phyloP scores from a whole-genome alignment of 2,888 invertebrate species.

The Candidula unifasciata region DNA sequence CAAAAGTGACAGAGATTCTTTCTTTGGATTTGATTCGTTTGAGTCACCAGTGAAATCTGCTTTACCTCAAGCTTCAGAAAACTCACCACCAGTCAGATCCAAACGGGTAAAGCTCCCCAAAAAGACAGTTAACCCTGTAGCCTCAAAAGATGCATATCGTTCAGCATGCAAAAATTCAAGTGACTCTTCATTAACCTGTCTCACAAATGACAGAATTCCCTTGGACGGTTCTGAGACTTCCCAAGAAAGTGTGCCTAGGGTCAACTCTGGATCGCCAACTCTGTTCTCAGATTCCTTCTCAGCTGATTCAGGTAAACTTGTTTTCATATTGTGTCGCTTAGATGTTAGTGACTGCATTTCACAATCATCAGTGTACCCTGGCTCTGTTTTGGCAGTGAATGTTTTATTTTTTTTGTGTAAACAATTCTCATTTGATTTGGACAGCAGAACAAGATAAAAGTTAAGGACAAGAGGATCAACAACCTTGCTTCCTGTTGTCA shows the following conservation, averaged over 20 bases:
- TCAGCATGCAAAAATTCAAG: neutral
- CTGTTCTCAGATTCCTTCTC: constrained; percentile 40
- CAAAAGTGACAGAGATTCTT: constrained; percentile 10
- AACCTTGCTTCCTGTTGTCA: too few relatives aligned
- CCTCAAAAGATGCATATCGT: constrained; percentile 27
- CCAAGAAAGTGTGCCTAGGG: constrained; percentile 14
- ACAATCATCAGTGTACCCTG: too few relatives aligned
- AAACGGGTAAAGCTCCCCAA: neutral
- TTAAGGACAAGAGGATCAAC: too few relatives aligned
- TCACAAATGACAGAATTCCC: neutral
- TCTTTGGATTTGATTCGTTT: constrained; percentile 42
- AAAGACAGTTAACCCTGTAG: neutral
- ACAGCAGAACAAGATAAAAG: too few relatives aligned
- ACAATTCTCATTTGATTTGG: too few relatives aligned
- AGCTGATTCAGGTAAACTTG: constrained; percentile 36
- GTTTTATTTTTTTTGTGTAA: too few relatives aligned
- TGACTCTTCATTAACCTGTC: constrained; percentile 19
- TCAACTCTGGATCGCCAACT: constrained; percentile 19
- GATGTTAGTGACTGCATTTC: too few relatives aligned
- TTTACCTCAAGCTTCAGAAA: constrained; percentile 1
- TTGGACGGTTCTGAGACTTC: constrained; percentile 22
- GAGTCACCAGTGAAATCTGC: neutral
- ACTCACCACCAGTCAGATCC: constrained; percentile 20
- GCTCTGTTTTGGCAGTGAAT: too few relatives aligned
- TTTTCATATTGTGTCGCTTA: neutral